Evolutionary conservation across 1,140 invertebrate species (phyloP).

Genomic region (Adoxophyes honmai): DNA sequence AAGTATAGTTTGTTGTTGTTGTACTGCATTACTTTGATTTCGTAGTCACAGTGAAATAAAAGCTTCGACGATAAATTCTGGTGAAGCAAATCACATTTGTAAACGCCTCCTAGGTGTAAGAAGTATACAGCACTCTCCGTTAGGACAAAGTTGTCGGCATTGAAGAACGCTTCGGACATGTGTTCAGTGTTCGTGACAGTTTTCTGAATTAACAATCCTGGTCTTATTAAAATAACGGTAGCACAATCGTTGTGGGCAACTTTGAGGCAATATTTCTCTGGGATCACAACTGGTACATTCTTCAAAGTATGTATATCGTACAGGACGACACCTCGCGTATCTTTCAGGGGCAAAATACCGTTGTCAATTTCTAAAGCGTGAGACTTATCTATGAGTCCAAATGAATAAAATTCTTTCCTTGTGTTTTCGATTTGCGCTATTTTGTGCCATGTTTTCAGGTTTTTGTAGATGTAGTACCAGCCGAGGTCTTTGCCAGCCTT

Average conservation of each 20-base stretch:
- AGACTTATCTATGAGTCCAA: slow-evolving; percentile 43
- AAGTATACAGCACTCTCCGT: slow-evolving; percentile 38
- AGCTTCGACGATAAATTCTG: slow-evolving; percentile 36
- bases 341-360: slow-evolving; percentile 51
- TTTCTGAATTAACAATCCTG: slow-evolving; percentile 45
- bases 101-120: slow-evolving; percentile 50
- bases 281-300: slow-evolving; percentile 52
- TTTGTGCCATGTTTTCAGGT: slow-evolving; percentile 48
- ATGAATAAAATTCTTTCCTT: slow-evolving; percentile 56
- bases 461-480: slow-evolving; percentile 62
- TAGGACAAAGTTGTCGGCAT: slow-evolving; percentile 53
- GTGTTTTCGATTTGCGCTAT: slow-evolving; percentile 36
- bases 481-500: slow-evolving; percentile 46
- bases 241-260: slow-evolving; percentile 49
- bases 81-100: slow-evolving; percentile 42
- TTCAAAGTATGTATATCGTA: slow-evolving; percentile 53
- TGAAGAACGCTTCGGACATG: slow-evolving; percentile 42
- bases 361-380: slow-evolving; percentile 51
- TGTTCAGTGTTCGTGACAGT: slow-evolving; percentile 30
- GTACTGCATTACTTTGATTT: slow-evolving; percentile 53
- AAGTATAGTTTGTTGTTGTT: slow-evolving; percentile 35
- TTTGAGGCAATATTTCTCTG: slow-evolving; percentile 52
- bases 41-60: slow-evolving; percentile 46
- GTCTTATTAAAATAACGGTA: slow-evolving; percentile 44
- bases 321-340: slow-evolving; percentile 45